phyloP scores from a whole-genome alignment of 2,797 vertebrate genomes.

The Arremon aurantiirostris region DNA sequence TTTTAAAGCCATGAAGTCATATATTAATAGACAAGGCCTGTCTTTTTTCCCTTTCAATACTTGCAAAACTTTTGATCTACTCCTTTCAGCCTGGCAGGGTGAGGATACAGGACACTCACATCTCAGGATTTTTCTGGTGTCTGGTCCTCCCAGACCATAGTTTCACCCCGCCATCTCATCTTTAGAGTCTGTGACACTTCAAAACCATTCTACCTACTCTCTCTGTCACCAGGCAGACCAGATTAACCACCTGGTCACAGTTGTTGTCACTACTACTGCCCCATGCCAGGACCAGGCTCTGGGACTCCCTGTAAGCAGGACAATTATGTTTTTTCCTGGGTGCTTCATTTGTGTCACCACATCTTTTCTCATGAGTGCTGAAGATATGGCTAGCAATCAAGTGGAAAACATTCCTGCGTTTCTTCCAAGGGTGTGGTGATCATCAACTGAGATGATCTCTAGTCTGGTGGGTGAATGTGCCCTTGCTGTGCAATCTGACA shows the following conservation, averaged over 20 bases:
- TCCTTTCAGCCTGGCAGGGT: not conserved
- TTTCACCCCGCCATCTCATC: not conserved
- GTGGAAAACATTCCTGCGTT: not conserved
- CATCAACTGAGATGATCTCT: not conserved
- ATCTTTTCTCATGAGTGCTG: not conserved
- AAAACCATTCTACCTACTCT: not conserved
- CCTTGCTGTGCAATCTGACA: not conserved
- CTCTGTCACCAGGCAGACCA: not conserved
- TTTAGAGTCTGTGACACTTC: no score
- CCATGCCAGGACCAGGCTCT: not conserved
- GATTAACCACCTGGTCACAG: not conserved
- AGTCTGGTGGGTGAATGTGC: accelerated
- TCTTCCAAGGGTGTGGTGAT: not conserved
- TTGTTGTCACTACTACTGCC: not conserved
- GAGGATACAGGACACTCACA: not conserved
- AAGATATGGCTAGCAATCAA: no score
- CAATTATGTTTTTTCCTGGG: not conserved
- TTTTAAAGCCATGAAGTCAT: not conserved
- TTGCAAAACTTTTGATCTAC: not conserved
- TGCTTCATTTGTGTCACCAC: accelerated
- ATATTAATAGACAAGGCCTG: not conserved
- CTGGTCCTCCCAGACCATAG: not conserved
- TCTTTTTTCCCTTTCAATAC: not conserved
- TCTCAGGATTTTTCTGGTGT: not conserved
- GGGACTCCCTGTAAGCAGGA: no score